A percentile compares a stretch with the other conserved stretches of the same genome.
These are phyloP conservation scores for Subacronicta megacephala DNA, from an alignment of 2,888 invertebrate species.

Conservation along the genomic window DNA sequence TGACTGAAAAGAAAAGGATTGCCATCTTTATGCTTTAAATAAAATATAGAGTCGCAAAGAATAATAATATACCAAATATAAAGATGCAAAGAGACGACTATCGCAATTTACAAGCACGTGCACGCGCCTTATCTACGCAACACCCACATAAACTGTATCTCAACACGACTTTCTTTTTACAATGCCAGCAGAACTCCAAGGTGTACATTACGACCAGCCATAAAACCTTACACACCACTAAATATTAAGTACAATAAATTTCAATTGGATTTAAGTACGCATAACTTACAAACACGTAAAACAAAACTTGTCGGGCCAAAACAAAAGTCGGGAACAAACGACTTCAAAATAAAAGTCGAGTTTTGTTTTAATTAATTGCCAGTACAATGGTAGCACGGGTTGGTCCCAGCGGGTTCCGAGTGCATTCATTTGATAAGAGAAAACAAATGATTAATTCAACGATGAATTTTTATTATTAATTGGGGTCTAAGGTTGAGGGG, in stretches of 20 bases:
- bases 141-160: constrained; percentile 24
- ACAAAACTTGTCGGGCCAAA: constrained; percentile 16
- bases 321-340: constrained; percentile 12
- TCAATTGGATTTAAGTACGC: constrained; percentile 21
- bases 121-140: constrained; percentile 32
- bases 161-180: constrained; percentile 27
- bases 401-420: constrained; percentile 36
- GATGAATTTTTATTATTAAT: constrained; percentile 33
- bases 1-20: too few relatives aligned
- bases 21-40: too few relatives aligned
- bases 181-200: constrained; percentile 5
- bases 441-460: constrained; percentile 46
- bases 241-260: constrained; percentile 30
- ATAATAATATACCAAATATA: constrained; percentile 3
- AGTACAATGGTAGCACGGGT: constrained; percentile 8
- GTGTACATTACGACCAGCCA: constrained; percentile 17
- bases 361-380: constrained; percentile 44
- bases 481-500: constrained; percentile 19
- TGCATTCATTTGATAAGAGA: constrained; percentile 20
- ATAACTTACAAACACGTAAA: constrained; percentile 12
- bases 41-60: too few relatives aligned
- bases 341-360: constrained; percentile 31
- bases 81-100: constrained; percentile 1
- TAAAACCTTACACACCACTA: constrained; percentile 30
- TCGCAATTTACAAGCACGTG: constrained; percentile 25